phyloP scores from a whole-genome alignment of 2,888 invertebrate genomes.

The Torymus auratus region DNA sequence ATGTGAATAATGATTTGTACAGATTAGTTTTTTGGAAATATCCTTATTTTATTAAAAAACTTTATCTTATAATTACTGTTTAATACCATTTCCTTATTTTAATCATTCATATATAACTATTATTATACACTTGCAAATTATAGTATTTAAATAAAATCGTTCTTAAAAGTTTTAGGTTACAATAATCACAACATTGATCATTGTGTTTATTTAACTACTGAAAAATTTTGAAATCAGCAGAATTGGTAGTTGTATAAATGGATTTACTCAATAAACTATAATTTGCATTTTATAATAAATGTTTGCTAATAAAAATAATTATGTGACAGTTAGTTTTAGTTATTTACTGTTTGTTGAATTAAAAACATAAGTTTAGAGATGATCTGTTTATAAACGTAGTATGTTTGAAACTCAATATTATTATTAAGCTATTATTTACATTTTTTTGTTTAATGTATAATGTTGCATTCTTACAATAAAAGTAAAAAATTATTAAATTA shows the following conservation, averaged over 20 bases:
- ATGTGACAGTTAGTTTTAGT: too few relatives aligned
- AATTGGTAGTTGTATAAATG: not conserved
- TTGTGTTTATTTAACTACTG: not conserved
- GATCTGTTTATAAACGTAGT: slow-evolving; percentile 6
- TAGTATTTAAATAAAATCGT: slow-evolving; percentile 2
- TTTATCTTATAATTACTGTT: slow-evolving; percentile 44
- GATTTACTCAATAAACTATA: not conserved
- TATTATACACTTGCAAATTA: slow-evolving; percentile 42
- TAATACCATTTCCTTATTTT: slow-evolving; percentile 40
- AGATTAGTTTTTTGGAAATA: slow-evolving; percentile 34
- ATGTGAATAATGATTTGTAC: slow-evolving; percentile 43
- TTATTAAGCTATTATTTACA: slow-evolving; percentile 32
- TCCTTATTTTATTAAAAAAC: slow-evolving; percentile 50
- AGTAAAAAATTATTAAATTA: not conserved
- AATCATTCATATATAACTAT: slow-evolving; percentile 29
- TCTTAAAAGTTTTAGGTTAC: slow-evolving; percentile 11
- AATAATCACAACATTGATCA: not conserved
- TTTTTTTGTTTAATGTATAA: slow-evolving; percentile 15
- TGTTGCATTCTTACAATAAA: not conserved
- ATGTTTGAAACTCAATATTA: slow-evolving; percentile 6
- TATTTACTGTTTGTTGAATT: too few relatives aligned
- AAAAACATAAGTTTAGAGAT: too few relatives aligned
- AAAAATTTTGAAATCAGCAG: not conserved
- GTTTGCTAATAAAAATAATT: not conserved
- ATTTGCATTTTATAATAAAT: slow-evolving; percentile 10